Evolutionary conservation across 2,888 invertebrate genomes (phyloP).

Genomic region (Bombyx huttoni): DNA sequence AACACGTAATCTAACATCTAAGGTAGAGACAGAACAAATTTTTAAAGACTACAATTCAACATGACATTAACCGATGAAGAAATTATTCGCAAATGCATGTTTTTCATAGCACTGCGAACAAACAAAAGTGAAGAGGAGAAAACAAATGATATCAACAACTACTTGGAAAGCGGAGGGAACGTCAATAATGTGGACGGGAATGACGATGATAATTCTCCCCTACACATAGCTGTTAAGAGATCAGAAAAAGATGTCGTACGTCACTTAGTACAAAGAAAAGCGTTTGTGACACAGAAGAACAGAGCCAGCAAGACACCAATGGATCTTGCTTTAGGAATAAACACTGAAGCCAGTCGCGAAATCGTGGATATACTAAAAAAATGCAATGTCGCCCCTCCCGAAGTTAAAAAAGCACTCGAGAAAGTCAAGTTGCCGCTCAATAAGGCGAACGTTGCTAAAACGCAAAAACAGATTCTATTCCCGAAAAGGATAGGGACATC

Average conservation of each 20-base stretch:
- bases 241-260: neutral
- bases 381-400: neutral
- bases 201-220: neutral
- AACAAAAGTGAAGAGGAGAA: neutral
- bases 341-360: neutral
- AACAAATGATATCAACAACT: neutral
- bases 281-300: neutral
- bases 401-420: too few relatives aligned
- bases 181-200: neutral
- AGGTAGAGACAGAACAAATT: too few relatives aligned
- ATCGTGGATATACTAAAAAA: neutral
- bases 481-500: slow-evolving; percentile 7
- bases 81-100: neutral
- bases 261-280: neutral
- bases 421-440: too few relatives aligned
- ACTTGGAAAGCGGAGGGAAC: neutral
- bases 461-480: neutral
- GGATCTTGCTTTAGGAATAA: neutral
- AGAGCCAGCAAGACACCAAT: neutral
- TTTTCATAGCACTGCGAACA: neutral
- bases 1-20: too few relatives aligned
- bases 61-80: neutral
- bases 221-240: neutral
- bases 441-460: neutral
- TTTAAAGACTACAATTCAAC: neutral